Base-by-base conservation (phyloP, 2,888 invertebrate species). In the Eueremaeus valkanovi region DNA sequence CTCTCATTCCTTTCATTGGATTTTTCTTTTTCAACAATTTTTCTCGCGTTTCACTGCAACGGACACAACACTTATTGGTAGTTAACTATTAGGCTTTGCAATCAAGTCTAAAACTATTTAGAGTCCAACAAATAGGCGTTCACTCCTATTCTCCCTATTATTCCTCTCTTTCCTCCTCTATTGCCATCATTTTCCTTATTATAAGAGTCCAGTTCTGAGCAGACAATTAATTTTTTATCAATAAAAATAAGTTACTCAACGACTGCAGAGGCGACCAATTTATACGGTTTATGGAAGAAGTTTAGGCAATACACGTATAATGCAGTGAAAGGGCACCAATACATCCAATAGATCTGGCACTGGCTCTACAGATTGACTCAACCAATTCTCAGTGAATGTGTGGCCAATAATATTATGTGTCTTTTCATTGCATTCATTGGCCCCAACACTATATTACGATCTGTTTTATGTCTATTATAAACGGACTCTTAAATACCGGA, bases 161-260 rank as follows among this genome's bases (percentile, higher is more conserved):
- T 51, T 51, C 51, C n/a, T 21, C 6, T n/a, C 27, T 29, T 8
- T 11, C 61, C 33, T 61, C 21, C 61, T 24, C 61, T 61, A 61
- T 61, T 61, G 61, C 31, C 33, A 11, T 11, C 29, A 29, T 27
- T 61, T 61, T 61, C 18, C 61, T 61, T 61, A 61, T 61, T 61
- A 61, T 61, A 29, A 29, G 61, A 33, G 61, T 61, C 61, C 31
- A 61, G 24, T 61, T 13, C 61, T 31, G 61, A 61, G 31, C 61
- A 24, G 24, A 61, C 61, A 61, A 61, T 61, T 61, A 61, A 61
- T 61, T 61, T 16, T 61, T 61, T 61, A 61, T 61, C 61, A 61
- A 61, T 31, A 61, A 61, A 61, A 61, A 61, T 61, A 61, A 61
- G 31, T 61, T 61, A 31, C 61, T 61, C 9, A n/a, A 21, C 51